phyloP scores from a whole-genome alignment of 2,113 vertebrate species.

The Perca schrenkii region DNA sequence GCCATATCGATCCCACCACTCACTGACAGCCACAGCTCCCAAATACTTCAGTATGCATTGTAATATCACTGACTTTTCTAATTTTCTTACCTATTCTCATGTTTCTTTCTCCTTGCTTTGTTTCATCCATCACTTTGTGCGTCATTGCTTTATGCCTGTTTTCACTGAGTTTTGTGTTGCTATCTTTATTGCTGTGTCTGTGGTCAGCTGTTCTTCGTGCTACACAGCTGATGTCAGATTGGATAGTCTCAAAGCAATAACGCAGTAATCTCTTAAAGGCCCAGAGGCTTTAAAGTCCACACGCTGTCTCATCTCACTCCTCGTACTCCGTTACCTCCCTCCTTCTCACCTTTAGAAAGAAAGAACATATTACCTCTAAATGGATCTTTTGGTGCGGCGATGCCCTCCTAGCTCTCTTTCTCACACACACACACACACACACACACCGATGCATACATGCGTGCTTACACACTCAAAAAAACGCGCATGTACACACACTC shows the following conservation, averaged over 20 bases:
- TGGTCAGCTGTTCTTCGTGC: constrained; percentile 77
- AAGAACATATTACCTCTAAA: constrained; percentile 81
- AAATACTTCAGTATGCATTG: neutral
- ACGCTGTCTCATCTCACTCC: constrained; percentile 58
- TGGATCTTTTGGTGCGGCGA: constrained; percentile 76
- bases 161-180: constrained; percentile 43
- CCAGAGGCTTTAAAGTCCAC: constrained; percentile 77
- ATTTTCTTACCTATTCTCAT: neutral
- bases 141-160: constrained; percentile 43
- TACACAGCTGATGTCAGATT: constrained; percentile 80
- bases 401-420: constrained; percentile 51
- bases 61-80: constrained; percentile 29
- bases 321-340: constrained; percentile 62
- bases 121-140: constrained; percentile 37
- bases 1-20: neutral
- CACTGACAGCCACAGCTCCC: constrained; percentile 6
- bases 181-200: constrained; percentile 66
- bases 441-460: constrained; percentile 57
- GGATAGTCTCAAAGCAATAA: constrained; percentile 84
- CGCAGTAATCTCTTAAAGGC: constrained; percentile 80
- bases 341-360: constrained; percentile 70
- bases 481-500: constrained; percentile 45
- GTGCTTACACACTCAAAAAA: constrained; percentile 46
- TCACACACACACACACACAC: constrained; percentile 14
- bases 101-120: constrained; percentile 24